Conservation (phyloP, 2,113 vertebrate genomes). For the Eulemur macaco region DNA sequence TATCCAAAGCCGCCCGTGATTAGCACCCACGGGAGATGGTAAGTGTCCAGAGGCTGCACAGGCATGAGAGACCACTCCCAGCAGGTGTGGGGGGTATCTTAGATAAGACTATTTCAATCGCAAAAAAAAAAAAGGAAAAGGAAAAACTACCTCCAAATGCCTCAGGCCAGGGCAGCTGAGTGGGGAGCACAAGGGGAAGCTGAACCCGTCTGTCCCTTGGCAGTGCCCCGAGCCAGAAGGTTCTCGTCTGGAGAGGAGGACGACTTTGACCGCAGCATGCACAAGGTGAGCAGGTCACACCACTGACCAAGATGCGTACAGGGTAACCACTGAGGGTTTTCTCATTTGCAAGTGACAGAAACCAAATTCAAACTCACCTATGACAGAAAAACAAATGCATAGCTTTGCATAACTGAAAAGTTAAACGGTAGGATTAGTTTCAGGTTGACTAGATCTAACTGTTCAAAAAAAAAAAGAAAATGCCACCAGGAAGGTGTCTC, state of each 20-base stretch:
- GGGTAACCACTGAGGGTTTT: not conserved
- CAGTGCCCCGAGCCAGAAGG: slow-evolving; percentile 88
- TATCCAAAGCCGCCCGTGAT: too few relatives aligned
- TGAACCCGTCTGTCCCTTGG: slow-evolving; percentile 39
- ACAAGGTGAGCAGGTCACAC: slow-evolving; percentile 83
- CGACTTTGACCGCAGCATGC: slow-evolving; percentile 88
- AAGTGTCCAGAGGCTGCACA: not conserved
- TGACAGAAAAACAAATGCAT: not conserved
- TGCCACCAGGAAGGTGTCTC: not conserved
- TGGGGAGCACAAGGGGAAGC: fast-evolving
- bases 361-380: not conserved
- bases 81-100: not conserved
- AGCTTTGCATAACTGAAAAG: not conserved
- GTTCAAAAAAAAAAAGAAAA: not conserved
- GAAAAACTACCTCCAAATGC: not conserved
- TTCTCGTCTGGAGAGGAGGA: slow-evolving; percentile 91
- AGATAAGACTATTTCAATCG: not conserved
- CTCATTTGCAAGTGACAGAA: slow-evolving; percentile 3
- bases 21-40: not conserved
- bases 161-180: not conserved
- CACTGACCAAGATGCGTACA: not conserved
- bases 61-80: not conserved
- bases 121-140: not conserved
- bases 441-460: not conserved
- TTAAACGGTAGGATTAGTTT: not conserved